Evolutionary conservation across 2,888 invertebrate species (phyloP).

Genomic region (Nebria salina): DNA sequence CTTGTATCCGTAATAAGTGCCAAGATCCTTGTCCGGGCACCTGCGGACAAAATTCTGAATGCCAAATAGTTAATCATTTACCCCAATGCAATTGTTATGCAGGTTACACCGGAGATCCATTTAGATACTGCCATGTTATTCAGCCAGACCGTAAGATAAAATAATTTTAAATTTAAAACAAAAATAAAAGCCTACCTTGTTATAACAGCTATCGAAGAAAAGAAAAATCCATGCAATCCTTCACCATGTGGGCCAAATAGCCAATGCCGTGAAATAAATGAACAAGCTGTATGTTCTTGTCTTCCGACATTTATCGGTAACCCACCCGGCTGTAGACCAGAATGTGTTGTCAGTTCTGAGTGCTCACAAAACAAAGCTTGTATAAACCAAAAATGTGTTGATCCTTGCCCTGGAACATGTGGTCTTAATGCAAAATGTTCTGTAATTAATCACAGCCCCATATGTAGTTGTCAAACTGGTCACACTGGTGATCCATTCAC

Average conservation of each 20-base stretch:
- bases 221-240: slow-evolving; percentile 71
- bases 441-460: slow-evolving; percentile 76
- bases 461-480: slow-evolving; percentile 76
- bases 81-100: slow-evolving; percentile 72
- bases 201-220: slow-evolving; percentile 50
- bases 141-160: slow-evolving; percentile 53
- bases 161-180: slow-evolving; percentile 52
- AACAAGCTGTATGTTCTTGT: slow-evolving; percentile 80
- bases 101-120: slow-evolving; percentile 74
- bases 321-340: slow-evolving; percentile 81
- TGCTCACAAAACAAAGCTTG: slow-evolving; percentile 78
- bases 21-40: slow-evolving; percentile 66
- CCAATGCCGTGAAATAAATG: slow-evolving; percentile 74
- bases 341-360: slow-evolving; percentile 78
- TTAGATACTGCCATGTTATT: slow-evolving; percentile 64
- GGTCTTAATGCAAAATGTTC: slow-evolving; percentile 77
- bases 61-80: slow-evolving; percentile 67
- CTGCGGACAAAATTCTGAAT: slow-evolving; percentile 65
- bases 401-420: slow-evolving; percentile 80
- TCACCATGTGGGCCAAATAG: slow-evolving; percentile 82
- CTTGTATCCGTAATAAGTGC: slow-evolving; percentile 67
- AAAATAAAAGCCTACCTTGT: slow-evolving; percentile 37
- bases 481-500: slow-evolving; percentile 81
- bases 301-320: slow-evolving; percentile 77
- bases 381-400: slow-evolving; percentile 75